Evolutionary conservation across 2,113 vertebrate genomes (phyloP).

Genomic region (Oryzias woworae): DNA sequence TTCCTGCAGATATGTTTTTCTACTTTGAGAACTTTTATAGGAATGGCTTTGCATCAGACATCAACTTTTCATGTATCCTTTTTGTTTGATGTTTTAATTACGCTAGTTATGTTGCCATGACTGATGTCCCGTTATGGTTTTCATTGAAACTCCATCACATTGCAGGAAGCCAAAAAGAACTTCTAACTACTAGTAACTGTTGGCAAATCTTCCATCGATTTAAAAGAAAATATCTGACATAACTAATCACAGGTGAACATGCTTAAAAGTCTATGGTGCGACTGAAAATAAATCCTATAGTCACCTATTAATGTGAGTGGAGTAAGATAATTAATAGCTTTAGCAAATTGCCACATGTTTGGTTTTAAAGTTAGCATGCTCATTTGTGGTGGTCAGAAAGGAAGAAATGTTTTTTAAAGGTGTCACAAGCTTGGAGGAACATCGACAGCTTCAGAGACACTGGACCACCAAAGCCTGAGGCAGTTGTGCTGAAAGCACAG

Average conservation of each 20-base stretch:
- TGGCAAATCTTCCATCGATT: conserved; percentile 36
- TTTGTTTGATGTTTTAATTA: conserved; percentile 60
- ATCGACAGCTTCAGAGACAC: conserved; percentile 64
- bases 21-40: conserved; percentile 29
- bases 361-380: conserved; percentile 42
- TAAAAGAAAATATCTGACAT: conserved; percentile 33
- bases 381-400: conserved; percentile 31
- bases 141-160: conserved; percentile 36
- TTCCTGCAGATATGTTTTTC: conserved; percentile 24
- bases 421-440: conserved; percentile 58
- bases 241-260: no score
- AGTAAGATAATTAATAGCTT: conserved; percentile 40
- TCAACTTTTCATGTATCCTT: conserved; percentile 37
- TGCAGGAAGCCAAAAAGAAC: conserved; percentile 26
- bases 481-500: conserved; percentile 67
- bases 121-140: conserved; percentile 42
- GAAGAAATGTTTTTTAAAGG: conserved; percentile 35
- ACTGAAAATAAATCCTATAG: no score
- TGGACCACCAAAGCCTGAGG: conserved; percentile 62
- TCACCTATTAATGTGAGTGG: no score
- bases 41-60: conserved; percentile 39
- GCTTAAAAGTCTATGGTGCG: no score
- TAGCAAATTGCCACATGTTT: conserved; percentile 51
- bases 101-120: conserved; percentile 56
- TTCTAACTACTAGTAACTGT: background rate